Evolutionary conservation across 64 coral and sea anemone species (phyloP).

Genomic region (Orbicella faveolata): DNA sequence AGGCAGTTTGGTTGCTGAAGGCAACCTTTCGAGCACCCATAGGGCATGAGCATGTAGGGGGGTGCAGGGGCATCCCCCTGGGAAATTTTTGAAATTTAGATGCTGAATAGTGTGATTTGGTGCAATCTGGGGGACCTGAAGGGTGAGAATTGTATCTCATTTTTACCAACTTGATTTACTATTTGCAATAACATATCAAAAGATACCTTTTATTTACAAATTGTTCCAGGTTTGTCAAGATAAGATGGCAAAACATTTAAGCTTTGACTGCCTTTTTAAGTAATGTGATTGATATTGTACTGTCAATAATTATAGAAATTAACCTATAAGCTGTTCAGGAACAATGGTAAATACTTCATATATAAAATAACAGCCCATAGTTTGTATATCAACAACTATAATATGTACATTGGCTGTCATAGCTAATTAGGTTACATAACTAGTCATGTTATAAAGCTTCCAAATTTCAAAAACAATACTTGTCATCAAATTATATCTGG

Average conservation of each 20-base stretch:
- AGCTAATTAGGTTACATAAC: not conserved
- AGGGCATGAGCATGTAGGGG: constrained; percentile 5
- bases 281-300: constrained; percentile 38
- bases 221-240: not conserved
- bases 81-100: constrained; percentile 40
- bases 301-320: constrained; percentile 14
- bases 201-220: no score
- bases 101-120: constrained; percentile 61
- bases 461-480: constrained; percentile 10
- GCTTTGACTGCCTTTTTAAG: constrained; percentile 37
- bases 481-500: not conserved
- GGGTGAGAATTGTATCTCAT: constrained; percentile 61
- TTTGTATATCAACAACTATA: not conserved
- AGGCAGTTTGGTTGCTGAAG: constrained; percentile 33
- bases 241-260: constrained; percentile 49
- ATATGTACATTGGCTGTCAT: not conserved
- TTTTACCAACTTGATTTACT: constrained; percentile 47
- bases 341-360: constrained; percentile 34
- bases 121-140: constrained; percentile 10
- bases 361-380: not conserved
- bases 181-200: constrained; percentile 26
- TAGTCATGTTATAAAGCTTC: not conserved
- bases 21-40: not conserved
- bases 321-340: not conserved
- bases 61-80: not conserved